Evolutionary conservation across 1,140 invertebrate species (phyloP).

Genomic region (Neodiprion virginianus): DNA sequence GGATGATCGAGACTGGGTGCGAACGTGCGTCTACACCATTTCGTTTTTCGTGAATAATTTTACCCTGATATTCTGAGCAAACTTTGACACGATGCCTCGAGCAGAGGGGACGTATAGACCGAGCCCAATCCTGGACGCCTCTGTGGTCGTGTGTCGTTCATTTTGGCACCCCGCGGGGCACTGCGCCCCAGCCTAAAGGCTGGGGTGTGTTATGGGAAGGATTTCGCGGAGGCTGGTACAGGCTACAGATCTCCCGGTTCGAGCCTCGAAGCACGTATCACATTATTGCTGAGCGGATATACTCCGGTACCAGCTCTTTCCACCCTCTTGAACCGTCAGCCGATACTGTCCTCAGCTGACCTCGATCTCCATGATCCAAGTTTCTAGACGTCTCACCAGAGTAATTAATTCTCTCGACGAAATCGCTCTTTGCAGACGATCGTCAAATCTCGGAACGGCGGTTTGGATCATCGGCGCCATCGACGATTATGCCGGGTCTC

Average conservation of each 20-base stretch:
- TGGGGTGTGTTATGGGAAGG: neutral
- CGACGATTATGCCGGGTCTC: too few relatives aligned
- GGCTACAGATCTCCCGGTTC: slow-evolving; percentile 33
- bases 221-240: neutral
- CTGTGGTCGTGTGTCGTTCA: slow-evolving; percentile 12
- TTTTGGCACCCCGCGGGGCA: neutral
- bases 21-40: too few relatives aligned
- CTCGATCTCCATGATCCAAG: neutral
- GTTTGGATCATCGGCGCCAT: too few relatives aligned
- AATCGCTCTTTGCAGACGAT: too few relatives aligned
- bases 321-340: neutral
- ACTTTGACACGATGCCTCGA: slow-evolving; percentile 1
- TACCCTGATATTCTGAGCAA: slow-evolving; percentile 12
- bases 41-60: slow-evolving; percentile 49
- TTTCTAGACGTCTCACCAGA: neutral
- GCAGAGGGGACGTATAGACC: neutral
- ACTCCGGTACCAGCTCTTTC: slow-evolving; percentile 22
- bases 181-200: neutral
- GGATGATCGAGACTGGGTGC: too few relatives aligned
- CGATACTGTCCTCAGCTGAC: neutral
- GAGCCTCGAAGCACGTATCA: slow-evolving; percentile 49
- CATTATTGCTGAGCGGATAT: slow-evolving; percentile 45
- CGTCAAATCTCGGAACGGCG: too few relatives aligned
- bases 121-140: neutral
- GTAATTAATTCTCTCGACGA: neutral